phyloP scores from a whole-genome alignment of 2,888 invertebrate species.

The Melieria picta region DNA sequence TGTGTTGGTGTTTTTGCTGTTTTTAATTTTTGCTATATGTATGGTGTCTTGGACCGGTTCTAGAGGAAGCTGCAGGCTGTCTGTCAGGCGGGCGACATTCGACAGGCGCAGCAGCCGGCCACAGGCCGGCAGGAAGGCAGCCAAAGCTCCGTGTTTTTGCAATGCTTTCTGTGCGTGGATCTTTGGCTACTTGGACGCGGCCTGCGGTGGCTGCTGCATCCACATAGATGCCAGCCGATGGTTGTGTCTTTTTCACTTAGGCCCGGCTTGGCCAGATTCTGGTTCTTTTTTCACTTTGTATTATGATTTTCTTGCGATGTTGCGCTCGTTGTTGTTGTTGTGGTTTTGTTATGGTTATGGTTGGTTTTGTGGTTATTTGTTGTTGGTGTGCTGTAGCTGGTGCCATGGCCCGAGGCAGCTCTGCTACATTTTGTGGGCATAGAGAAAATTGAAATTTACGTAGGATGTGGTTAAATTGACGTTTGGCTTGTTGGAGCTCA shows the following conservation, averaged over 20 bases:
- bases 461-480: too few relatives aligned
- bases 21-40: slow-evolving; percentile 28
- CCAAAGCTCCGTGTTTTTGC: background rate
- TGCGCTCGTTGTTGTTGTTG: background rate
- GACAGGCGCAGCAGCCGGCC: slow-evolving; percentile 19
- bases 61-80: slow-evolving; percentile 51
- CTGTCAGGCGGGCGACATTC: background rate
- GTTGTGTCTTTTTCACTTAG: background rate
- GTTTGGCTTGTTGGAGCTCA: too few relatives aligned
- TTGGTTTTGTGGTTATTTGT: slow-evolving; percentile 33
- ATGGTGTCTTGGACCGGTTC: slow-evolving; percentile 51
- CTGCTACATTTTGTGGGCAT: too few relatives aligned
- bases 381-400: background rate
- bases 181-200: background rate
- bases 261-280: too few relatives aligned
- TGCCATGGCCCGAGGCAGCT: too few relatives aligned
- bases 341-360: slow-evolving; percentile 22
- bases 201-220: background rate
- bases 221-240: background rate
- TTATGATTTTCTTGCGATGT: background rate
- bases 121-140: background rate
- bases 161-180: too few relatives aligned
- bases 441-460: too few relatives aligned
- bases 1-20: slow-evolving; percentile 31
- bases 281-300: background rate